Evolutionary conservation across 1,140 invertebrate genomes (phyloP), one percentile per base, ranked within the genome.

Genomic region (Drosophila repletoides): DNA sequence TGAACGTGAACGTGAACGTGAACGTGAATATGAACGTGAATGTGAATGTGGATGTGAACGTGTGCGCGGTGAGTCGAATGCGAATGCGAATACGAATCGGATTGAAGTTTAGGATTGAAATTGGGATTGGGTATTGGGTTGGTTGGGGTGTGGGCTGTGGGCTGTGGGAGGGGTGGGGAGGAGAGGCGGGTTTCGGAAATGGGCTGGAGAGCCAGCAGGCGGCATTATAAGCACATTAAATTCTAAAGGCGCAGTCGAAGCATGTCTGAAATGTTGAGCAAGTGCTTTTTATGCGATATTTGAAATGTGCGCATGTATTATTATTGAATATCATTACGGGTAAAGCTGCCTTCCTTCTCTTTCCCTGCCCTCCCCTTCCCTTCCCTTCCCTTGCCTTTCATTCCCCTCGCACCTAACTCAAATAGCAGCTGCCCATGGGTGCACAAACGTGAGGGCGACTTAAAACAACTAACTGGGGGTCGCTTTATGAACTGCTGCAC

Each of bases 221-320:
- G 80, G 80, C 76, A 86, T 86, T 86, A 86, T 87, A 86, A 86
- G 80, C 80, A 86, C 80, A 87, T 86, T 86, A 84, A 87, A 84
- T 86, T 86, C 80, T 66, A 67, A 87, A 86, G 80, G 71, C 80
- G 51, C 77, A 80, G 51, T 49, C 80, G 61, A 77, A 58, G 80
- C 79, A 86, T 86, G 80, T 64, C 80, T 80, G 59, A 76, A 83
- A 77, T 83, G 64, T 45, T 76, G 76, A 76, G 75, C 80, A 80
- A 86, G 80, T 86, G 81, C 75, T 72, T 87, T 87, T 86, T 87
- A 87, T 86, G 75, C 55, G 67, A 56, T 81, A 61, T 67, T 67
- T 55, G 59, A 63, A 63, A 68, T 68, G 51, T 55, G 49, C 59
- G 49, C 59, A 46, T 68, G 65, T 68, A 72, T 75, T 86, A 73